Conservation (phyloP, 2,113 vertebrate genomes). For the Ploceus nigricollis region DNA sequence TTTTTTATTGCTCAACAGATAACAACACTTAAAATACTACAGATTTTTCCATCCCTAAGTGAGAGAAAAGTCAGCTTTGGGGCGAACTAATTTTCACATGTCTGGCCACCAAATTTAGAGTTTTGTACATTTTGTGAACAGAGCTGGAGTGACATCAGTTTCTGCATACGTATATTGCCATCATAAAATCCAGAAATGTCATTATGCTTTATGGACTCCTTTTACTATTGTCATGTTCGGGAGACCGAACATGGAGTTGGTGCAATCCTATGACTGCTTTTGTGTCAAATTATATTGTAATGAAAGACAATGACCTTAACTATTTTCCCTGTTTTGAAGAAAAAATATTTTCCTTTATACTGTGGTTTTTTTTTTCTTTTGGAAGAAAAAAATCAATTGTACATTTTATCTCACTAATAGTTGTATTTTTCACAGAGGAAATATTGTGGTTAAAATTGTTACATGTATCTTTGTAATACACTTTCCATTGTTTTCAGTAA, state of each 20-base stretch:
- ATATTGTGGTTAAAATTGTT: conserved; percentile 86
- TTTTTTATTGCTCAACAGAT: conserved; percentile 77
- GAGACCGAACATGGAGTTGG: conserved; percentile 81
- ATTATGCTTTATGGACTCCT: conserved; percentile 81
- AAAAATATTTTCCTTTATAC: conserved; percentile 85
- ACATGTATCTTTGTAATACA: conserved; percentile 86
- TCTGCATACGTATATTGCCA: conserved; percentile 73
- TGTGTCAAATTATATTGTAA: conserved; percentile 87
- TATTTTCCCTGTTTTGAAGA: conserved; percentile 85
- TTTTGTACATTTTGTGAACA: conserved; percentile 88
- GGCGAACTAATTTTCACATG: conserved; percentile 65
- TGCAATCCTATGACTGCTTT: conserved; percentile 87
- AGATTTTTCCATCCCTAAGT: conserved; percentile 60
- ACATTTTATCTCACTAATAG: conserved; percentile 90
- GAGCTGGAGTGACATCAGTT: conserved; percentile 75
- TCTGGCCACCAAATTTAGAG: conserved; percentile 78
- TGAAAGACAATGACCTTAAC: conserved; percentile 83
- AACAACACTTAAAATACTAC: conserved; percentile 79
- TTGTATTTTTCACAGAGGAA: conserved; percentile 97
- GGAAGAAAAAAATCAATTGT: conserved; percentile 71
- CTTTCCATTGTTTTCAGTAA: conserved; percentile 80
- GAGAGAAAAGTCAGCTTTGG: conserved; percentile 68
- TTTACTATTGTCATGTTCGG: conserved; percentile 80
- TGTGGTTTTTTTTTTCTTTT: conserved; percentile 35
- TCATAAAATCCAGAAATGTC: conserved; percentile 72